These are phyloP conservation scores for Tipula vernalis DNA, from an alignment of 2,888 invertebrate genomes.

Conservation along the genomic window DNA sequence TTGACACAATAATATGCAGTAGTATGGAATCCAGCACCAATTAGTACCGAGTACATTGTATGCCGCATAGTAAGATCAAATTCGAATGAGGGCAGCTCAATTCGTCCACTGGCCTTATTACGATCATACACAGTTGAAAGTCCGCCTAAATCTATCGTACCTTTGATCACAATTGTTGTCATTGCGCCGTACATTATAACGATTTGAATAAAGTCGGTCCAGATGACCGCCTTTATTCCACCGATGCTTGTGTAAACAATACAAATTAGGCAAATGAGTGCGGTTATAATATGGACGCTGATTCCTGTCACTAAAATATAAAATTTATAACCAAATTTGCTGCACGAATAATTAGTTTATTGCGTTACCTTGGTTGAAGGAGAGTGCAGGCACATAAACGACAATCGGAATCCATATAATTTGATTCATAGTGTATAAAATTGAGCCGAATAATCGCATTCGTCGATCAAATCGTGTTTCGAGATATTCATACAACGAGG, in stretches of 20 bases:
- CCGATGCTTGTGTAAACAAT: not conserved
- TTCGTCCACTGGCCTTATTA: not conserved
- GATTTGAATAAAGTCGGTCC: conserved; percentile 28
- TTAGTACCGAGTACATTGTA: not conserved
- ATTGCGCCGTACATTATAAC: conserved; percentile 47
- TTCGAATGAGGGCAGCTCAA: not conserved
- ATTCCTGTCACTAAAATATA: not conserved
- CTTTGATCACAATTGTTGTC: not conserved
- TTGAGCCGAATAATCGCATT: not conserved
- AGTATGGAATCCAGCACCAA: conserved; percentile 39
- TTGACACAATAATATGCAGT: conserved; percentile 64
- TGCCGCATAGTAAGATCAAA: not conserved
- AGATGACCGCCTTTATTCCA: not conserved
- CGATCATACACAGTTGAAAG: not conserved
- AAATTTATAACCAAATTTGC: no score
- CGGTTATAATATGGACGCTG: not conserved
- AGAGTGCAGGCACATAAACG: not conserved
- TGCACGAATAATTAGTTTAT: no score
- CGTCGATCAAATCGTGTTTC: not conserved
- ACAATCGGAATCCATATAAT: not conserved
- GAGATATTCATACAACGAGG: conserved; percentile 52
- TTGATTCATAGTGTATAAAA: not conserved
- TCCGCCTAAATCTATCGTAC: conserved; percentile 31
- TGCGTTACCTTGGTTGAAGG: not conserved
- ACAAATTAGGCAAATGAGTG: not conserved